These are phyloP conservation scores for Sardina pilchardus DNA, from an alignment of 2,113 vertebrate species.

Conservation along the genomic window DNA sequence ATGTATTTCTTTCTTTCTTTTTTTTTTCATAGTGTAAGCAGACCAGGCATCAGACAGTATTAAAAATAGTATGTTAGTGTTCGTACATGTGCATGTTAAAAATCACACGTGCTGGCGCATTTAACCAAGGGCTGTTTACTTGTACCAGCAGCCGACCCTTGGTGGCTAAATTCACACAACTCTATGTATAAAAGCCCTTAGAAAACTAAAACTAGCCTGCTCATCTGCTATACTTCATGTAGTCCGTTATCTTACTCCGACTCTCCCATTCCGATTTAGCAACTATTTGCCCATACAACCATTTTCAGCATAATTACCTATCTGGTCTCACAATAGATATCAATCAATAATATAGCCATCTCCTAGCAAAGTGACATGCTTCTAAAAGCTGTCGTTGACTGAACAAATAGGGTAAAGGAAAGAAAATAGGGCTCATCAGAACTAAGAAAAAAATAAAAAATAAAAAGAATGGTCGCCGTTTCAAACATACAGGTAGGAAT, in stretches of 20 bases:
- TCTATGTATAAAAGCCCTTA: neutral
- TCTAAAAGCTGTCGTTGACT: neutral
- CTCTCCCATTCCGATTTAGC: neutral
- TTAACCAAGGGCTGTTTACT: constrained; percentile 12
- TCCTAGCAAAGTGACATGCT: neutral
- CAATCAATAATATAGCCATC: neutral
- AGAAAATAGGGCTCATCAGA: neutral
- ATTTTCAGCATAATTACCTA: neutral
- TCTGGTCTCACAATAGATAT: neutral
- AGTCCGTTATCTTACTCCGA: neutral
- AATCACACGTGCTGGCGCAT: constrained; percentile 10
- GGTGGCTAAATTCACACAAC: neutral
- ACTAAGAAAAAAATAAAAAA: neutral
- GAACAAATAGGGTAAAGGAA: neutral
- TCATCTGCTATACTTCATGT: neutral
- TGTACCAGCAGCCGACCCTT: constrained; percentile 12
- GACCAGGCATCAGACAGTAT: constrained; percentile 11
- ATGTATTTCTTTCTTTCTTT: neutral
- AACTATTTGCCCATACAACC: constrained; percentile 1
- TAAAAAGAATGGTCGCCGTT: too few species aligned
- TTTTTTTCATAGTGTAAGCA: constrained; percentile 7
- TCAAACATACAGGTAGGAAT: constrained; percentile 45
- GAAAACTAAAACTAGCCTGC: neutral
- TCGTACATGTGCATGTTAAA: constrained; percentile 8
- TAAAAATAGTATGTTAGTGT: constrained; percentile 10